phyloP scores from a whole-genome alignment of 2,797 vertebrate species.

The Cirrhinus molitorella region DNA sequence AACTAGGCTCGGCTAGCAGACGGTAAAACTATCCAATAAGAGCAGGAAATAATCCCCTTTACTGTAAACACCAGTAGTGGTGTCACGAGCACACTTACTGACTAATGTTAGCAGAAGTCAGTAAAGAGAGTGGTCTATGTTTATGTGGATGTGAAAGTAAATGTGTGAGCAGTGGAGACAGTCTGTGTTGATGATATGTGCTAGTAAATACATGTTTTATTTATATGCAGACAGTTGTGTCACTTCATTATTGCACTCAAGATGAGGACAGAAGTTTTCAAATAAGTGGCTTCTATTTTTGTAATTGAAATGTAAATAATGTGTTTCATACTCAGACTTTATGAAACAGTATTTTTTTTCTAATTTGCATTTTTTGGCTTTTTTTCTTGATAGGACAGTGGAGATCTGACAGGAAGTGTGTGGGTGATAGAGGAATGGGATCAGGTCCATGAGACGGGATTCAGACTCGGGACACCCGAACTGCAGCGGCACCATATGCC shows the following conservation, averaged over 20 bases:
- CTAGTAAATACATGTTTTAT: conserved; percentile 1
- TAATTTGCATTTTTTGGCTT: background rate
- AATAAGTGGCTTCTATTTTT: background rate
- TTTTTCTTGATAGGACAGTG: too few relatives aligned
- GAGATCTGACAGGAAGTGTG: too few relatives aligned
- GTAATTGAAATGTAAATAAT: background rate
- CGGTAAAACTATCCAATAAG: conserved; percentile 82
- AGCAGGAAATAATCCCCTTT: conserved; percentile 77
- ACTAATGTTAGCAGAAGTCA: conserved; percentile 26
- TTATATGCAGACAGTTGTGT: background rate
- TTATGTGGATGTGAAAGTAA: conserved; percentile 2
- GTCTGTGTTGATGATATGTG: background rate
- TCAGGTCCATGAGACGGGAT: too few relatives aligned
- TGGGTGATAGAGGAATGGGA: too few relatives aligned
- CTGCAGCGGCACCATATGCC: too few relatives aligned
- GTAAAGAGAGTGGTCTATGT: background rate
- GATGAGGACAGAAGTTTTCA: background rate
- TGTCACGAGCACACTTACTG: background rate
- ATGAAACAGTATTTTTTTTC: background rate
- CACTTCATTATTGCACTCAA: background rate
- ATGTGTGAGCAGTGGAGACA: background rate
- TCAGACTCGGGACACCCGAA: too few relatives aligned
- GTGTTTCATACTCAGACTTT: background rate
- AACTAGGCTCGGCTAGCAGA: conserved; percentile 66
- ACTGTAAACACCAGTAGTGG: conserved; percentile 78